Base-by-base conservation (phyloP, 1,140 invertebrate species). In the Rhopalosiphum maidis region DNA sequence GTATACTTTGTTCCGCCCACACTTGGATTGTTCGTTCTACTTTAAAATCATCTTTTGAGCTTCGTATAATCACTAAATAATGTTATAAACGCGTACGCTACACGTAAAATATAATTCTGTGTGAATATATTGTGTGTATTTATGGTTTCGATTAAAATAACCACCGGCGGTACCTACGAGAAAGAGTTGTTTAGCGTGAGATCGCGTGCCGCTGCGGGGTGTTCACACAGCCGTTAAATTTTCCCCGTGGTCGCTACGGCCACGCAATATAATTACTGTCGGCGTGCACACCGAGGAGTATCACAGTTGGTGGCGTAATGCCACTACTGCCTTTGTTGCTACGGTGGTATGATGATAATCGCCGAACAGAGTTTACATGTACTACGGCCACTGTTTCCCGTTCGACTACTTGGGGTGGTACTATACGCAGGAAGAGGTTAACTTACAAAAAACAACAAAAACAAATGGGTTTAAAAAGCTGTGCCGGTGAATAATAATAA, bases 91-190 rank as follows among this genome's bases (percentile, higher is more conserved):
- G 60, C 60, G 60, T n/a, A n/a, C n/a, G 18, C 30, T n/a, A 68
- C 60, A 77, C 60, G n/a, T n/a, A 77, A n/a, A 77, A n/a, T 77
- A 77, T 77, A 77, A 77, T 77, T 77, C 60, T n/a, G 30, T 18
- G 15, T 77, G 60, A 77, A 77, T 77, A 77, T 77, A 77, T 77
- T 18, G n/a, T n/a, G 87, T n/a, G 87, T 89, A 89, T 89, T 89
- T 89, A 89, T 89, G 46, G 46, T 89, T 89, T 89, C 87, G 87
- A 89, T 89, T 89, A 89, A 89, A 89, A 89, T 51, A 54, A 89
- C 87, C 87, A 54, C 87, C 30, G 35, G 87, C 48, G 87, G 87
- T 86, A 86, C 37, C 85, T 25, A 43, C 37, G 85, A 46, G 41
- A 86, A 86, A 86, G 85, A 86, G 85, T 46, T 86, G 85, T 86